Conservation (phyloP, 1,140 invertebrate species). For the Diorhabda sublineata region DNA sequence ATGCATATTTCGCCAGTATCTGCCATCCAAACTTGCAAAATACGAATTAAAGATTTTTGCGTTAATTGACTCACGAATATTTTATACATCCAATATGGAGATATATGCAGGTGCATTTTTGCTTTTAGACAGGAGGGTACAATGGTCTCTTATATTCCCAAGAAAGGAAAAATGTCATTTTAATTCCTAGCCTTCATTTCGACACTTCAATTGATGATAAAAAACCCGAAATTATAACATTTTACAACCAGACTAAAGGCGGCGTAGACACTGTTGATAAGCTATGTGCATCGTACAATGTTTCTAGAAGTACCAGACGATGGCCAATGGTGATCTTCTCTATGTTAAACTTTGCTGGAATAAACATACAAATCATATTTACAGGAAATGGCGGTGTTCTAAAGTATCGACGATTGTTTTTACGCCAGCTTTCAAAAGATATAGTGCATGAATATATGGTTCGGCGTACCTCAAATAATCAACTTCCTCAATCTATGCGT, state of each 20-base stretch:
- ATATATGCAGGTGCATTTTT: slow-evolving; percentile 39
- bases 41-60: slow-evolving; percentile 42
- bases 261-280: slow-evolving; percentile 44
- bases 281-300: slow-evolving; percentile 39
- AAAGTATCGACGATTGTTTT: no score
- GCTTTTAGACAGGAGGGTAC: slow-evolving; percentile 22
- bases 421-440: no score
- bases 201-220: slow-evolving; percentile 25
- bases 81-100: slow-evolving; percentile 29
- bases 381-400: no score
- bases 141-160: slow-evolving; percentile 36
- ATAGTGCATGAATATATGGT: no score
- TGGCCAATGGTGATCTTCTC: slow-evolving; percentile 40
- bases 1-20: slow-evolving; percentile 13
- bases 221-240: slow-evolving; percentile 39
- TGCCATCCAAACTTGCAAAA: slow-evolving; percentile 49
- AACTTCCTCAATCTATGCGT: no score
- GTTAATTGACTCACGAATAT: slow-evolving; percentile 31
- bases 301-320: slow-evolving; percentile 24
- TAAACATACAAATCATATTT: slow-evolving; percentile 26
- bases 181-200: slow-evolving; percentile 34
- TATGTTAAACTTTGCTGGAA: slow-evolving; percentile 39
- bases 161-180: slow-evolving; percentile 31
- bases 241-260: slow-evolving; percentile 38
- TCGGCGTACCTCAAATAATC: no score